A percentile compares a stretch with the other conserved stretches of the same genome.
Conservation (phyloP, 2,113 vertebrate species). For the Stigmatopora nigra region DNA sequence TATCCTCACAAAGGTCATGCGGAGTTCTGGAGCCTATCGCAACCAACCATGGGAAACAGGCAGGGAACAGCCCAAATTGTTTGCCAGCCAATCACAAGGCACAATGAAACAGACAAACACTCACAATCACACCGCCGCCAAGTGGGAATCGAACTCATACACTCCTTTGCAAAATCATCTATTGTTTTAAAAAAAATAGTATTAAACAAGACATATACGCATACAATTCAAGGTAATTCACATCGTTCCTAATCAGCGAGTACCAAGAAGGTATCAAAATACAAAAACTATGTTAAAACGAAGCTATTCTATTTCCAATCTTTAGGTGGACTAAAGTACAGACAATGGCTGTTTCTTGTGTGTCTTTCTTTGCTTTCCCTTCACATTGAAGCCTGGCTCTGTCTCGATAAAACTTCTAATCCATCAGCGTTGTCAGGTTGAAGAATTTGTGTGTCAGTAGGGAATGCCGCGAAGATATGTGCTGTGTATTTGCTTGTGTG, state of each 20-base stretch:
- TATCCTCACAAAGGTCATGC: no score
- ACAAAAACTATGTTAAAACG: conserved; percentile 39
- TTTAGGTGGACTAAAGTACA: conserved; percentile 39
- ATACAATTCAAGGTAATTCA: neutral
- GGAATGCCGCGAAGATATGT: conserved; percentile 34
- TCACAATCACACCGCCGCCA: no score
- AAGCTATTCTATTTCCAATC: conserved; percentile 48
- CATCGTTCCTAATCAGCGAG: conserved; percentile 21
- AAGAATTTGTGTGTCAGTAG: conserved; percentile 65
- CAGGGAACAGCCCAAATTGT: no score
- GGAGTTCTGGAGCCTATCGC: no score
- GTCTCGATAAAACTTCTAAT: conserved; percentile 69
- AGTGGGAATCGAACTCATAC: neutral
- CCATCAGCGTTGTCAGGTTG: conserved; percentile 66
- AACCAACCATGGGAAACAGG: no score
- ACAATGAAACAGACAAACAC: no score
- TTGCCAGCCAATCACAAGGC: no score
- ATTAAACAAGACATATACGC: neutral
- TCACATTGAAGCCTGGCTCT: conserved; percentile 47
- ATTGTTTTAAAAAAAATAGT: neutral
- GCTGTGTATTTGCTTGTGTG: conserved; percentile 11
- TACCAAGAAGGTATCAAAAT: conserved; percentile 25
- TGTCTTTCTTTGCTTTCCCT: conserved; percentile 30
- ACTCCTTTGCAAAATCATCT: neutral
- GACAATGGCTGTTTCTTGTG: conserved; percentile 24